A percentile compares a stretch with the other conserved stretches of the same genome.
Evolutionary conservation across 2,888 invertebrate species (phyloP).

Genomic region (Piscicola geometra): DNA sequence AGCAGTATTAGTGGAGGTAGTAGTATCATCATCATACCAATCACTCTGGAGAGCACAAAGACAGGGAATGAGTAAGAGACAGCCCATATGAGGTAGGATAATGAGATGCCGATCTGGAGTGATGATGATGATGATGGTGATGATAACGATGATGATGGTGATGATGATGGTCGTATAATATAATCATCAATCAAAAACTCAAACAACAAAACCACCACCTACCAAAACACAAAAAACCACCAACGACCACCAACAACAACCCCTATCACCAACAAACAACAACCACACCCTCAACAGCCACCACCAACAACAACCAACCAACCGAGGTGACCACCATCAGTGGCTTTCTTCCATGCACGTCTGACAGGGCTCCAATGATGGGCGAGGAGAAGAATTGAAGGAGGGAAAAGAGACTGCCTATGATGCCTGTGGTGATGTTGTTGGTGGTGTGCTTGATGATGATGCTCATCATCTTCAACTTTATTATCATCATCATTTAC

Average conservation of each 20-base stretch:
- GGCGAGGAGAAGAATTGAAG: conserved; percentile 91
- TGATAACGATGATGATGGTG: neutral
- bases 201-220: neutral
- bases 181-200: neutral
- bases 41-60: conserved; percentile 83
- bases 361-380: conserved; percentile 86
- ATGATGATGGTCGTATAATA: no score
- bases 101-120: conserved; percentile 71
- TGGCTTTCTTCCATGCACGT: conserved; percentile 85
- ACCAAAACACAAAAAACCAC: conserved; percentile 61
- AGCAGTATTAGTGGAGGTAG: no score
- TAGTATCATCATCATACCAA: conserved; percentile 90
- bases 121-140: neutral
- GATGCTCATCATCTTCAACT: no score
- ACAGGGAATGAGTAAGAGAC: conserved; percentile 77
- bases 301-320: conserved; percentile 40
- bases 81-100: conserved; percentile 85
- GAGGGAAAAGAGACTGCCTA: conserved; percentile 93
- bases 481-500: no score
- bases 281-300: no score
- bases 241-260: no score
- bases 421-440: conserved; percentile 62
- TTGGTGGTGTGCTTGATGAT: neutral
- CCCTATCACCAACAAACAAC: no score
- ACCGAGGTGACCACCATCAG: conserved; percentile 79